Conservation (phyloP, 2,888 invertebrate genomes). For the Arrhopalites spinosus region DNA sequence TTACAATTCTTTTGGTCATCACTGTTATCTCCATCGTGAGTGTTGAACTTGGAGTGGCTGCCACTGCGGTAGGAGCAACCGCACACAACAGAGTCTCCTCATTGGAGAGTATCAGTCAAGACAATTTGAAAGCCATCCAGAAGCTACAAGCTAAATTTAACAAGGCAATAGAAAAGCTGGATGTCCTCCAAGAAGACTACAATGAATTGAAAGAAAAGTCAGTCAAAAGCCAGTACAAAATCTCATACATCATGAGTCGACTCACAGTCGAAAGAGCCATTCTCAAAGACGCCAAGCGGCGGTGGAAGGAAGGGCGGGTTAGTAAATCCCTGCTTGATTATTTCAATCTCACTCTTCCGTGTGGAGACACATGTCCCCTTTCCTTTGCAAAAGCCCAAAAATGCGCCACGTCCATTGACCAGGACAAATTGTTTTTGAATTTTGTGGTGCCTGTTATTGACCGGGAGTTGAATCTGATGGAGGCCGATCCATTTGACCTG, state of each 20-base stretch:
- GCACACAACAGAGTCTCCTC: not conserved
- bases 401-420: conserved; percentile 7
- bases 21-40: not conserved
- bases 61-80: not conserved
- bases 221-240: not conserved
- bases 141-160: conserved; percentile 11
- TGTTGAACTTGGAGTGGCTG: not conserved
- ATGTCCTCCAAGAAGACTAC: conserved; percentile 14
- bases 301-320: conserved; percentile 28
- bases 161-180: not conserved
- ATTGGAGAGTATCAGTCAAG: no score
- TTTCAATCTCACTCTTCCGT: conserved; percentile 35
- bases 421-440: conserved; percentile 6
- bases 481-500: conserved; percentile 37
- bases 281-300: not conserved
- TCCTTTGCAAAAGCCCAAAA: not conserved
- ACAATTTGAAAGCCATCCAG: not conserved
- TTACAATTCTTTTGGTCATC: not conserved
- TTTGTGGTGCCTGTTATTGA: conserved; percentile 31
- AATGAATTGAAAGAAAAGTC: conserved; percentile 30
- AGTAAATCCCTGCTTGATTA: conserved; percentile 26
- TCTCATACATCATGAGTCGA: conserved; percentile 29
- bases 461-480: not conserved
- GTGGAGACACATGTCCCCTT: conserved; percentile 31
- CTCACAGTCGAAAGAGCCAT: conserved; percentile 21